These are phyloP conservation scores for Chinchilla lanigera DNA, from an alignment of 2,113 vertebrate genomes.

Conservation along the genomic window DNA sequence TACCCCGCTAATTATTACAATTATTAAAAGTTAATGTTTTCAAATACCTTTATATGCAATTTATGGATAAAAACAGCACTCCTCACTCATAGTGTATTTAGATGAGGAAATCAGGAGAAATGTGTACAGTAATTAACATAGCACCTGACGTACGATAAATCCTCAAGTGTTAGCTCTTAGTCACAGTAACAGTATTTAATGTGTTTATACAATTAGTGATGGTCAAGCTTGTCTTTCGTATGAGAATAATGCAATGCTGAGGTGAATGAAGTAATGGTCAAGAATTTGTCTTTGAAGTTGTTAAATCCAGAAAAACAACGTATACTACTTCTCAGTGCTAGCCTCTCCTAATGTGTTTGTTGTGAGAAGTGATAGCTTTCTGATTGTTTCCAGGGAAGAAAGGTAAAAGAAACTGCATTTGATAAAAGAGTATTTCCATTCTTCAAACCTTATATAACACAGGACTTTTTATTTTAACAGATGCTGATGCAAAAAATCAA, in stretches of 20 bases:
- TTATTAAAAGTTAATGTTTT: background rate
- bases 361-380: conserved; percentile 47
- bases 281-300: conserved; percentile 15
- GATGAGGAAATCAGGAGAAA: background rate
- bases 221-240: background rate
- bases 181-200: background rate
- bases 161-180: background rate
- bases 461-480: conserved; percentile 34
- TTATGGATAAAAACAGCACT: background rate
- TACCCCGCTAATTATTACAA: background rate
- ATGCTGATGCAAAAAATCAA: background rate
- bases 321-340: background rate
- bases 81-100: background rate
- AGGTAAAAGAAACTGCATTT: background rate
- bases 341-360: conserved; percentile 22
- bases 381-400: background rate
- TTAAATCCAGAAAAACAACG: conserved; percentile 15
- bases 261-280: conserved; percentile 8
- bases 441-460: background rate
- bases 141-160: background rate
- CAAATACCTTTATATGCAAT: background rate
- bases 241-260: conserved; percentile 10
- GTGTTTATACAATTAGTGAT: background rate
- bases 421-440: conserved; percentile 23
- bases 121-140: background rate